These are phyloP conservation scores for Enteromius unitaeniatus DNA, from an alignment of 2,797 vertebrate species.

Conservation along the genomic window DNA sequence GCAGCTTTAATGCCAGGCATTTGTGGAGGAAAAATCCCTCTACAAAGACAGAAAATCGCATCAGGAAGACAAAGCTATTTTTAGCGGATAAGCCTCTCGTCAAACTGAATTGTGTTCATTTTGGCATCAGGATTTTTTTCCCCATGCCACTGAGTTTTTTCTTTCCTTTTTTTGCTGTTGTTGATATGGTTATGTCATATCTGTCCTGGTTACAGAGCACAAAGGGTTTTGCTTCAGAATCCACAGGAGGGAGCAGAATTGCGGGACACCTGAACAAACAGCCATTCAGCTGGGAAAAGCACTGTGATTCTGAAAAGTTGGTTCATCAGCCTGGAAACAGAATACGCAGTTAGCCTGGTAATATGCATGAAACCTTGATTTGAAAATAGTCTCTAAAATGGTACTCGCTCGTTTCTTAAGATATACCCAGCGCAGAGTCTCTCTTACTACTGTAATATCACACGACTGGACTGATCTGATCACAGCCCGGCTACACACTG, in stretches of 20 bases:
- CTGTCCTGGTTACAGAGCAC: conserved; percentile 42
- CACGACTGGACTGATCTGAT: neutral
- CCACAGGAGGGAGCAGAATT: conserved; percentile 9
- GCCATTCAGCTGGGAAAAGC: neutral
- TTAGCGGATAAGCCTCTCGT: conserved; percentile 58
- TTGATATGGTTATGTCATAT: conserved; percentile 32
- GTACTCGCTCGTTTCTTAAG: neutral
- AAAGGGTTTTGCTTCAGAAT: conserved; percentile 18
- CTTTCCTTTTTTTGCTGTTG: neutral
- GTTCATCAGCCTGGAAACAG: neutral
- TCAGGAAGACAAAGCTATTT: conserved; percentile 62
- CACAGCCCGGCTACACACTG: neutral
- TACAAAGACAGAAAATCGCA: conserved; percentile 59
- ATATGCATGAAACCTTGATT: neutral
- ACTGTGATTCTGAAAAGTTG: conserved; percentile 9
- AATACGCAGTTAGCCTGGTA: neutral
- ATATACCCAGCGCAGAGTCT: neutral
- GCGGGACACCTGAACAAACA: conserved; percentile 27
- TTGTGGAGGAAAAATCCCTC: conserved; percentile 43
- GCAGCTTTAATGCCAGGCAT: conserved; percentile 3
- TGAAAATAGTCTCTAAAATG: neutral
- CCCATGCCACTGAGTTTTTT: neutral
- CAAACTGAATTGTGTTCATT: conserved; percentile 61
- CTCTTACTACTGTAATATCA: neutral
- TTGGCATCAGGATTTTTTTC: conserved; percentile 56